phyloP scores from a whole-genome alignment of 1,140 invertebrate genomes.

The Macrotrachela quadricornifera region DNA sequence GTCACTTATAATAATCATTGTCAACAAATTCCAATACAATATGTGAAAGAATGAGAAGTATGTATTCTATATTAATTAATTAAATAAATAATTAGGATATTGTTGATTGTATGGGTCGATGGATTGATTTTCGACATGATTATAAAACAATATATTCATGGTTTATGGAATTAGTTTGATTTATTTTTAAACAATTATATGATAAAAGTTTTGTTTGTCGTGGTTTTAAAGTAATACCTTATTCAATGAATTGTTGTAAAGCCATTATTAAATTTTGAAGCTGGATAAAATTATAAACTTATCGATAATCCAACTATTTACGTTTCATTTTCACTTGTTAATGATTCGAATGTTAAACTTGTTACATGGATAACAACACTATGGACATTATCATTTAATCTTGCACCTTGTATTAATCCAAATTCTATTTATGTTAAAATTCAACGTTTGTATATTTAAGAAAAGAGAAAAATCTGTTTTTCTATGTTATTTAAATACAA shows the following conservation, averaged over 20 bases:
- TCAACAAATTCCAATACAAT: conserved; percentile 85
- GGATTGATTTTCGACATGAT: conserved; percentile 98
- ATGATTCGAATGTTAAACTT: conserved; percentile 45
- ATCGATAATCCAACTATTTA: conserved; percentile 84
- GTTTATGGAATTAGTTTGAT: conserved; percentile 99
- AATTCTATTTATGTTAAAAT: conserved; percentile 45
- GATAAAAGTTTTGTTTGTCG: conserved; percentile 85
- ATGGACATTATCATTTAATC: conserved; percentile 92
- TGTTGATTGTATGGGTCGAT: conserved; percentile 67
- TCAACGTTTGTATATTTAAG: too few relatives aligned
- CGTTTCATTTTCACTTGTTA: conserved; percentile 56
- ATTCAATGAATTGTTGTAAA: conserved; percentile 89
- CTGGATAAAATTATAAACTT: conserved; percentile 95
- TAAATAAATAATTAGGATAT: too few relatives aligned
- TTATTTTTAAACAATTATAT: conserved; percentile 86
- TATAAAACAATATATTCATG: conserved; percentile 96
- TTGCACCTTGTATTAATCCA: conserved; percentile 79
- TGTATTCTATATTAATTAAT: too few relatives aligned
- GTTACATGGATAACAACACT: conserved; percentile 97
- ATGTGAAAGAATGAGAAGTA: conserved; percentile 87
- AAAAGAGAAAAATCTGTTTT: too few relatives aligned
- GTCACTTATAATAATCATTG: conserved; percentile 83
- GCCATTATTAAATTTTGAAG: conserved; percentile 93
- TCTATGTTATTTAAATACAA: too few relatives aligned
- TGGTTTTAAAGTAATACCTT: conserved; percentile 83